Evolutionary conservation across 2,797 vertebrate species (phyloP), one percentile per base, ranked within the genome.

Genomic region (Cephalopachus bancanus): DNA sequence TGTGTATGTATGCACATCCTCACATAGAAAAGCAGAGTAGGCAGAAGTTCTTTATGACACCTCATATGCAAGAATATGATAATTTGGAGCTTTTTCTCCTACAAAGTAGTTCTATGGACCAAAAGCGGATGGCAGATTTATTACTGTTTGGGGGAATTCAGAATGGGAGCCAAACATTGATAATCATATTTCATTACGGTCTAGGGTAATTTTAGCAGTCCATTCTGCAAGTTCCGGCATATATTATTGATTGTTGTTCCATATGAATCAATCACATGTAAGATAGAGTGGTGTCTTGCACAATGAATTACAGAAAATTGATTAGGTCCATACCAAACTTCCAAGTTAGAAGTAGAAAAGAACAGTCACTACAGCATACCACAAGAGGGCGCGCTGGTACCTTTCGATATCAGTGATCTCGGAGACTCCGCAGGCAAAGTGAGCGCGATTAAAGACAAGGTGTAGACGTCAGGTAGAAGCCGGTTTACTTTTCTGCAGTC

Each of bases 341-440:
- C 19, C 28, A 57, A 80, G 19, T 87, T 62, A 51, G 20, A 3
- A 11, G 19, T 33, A 49, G 53, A 83, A 83, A 84, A 93, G 59
- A 62, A 79, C 76, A 95, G 75, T 96, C 88, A 79, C 74, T 65
- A 10, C 1, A 83, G 26, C 2, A 0, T 0, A 65, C 92, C 97
- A 89, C 97, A 71, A 95, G 97, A 92, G 97, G 97, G 97, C 67
- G 22, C 0, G 2, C 81, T 79, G 26, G 80, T 92, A 96, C 95
- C 93, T 94, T 89, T 65, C 78, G 93, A 96, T 91, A 69, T 80
- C 51, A 37, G 2, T 60, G 37, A 37, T 37, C 2, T 37, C 37
- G 37, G 37, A 37, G 69, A 90, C 10, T 60, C 57, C 24, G 20
- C 33, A 3, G 2, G 65, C 11, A 22, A 19, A 9, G 26, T 0